Percentiles rank a stretch among this genome's conserved stretches.
phyloP scores from a whole-genome alignment of 2,797 vertebrate species.

The Parauchenoglanis ngamensis region DNA sequence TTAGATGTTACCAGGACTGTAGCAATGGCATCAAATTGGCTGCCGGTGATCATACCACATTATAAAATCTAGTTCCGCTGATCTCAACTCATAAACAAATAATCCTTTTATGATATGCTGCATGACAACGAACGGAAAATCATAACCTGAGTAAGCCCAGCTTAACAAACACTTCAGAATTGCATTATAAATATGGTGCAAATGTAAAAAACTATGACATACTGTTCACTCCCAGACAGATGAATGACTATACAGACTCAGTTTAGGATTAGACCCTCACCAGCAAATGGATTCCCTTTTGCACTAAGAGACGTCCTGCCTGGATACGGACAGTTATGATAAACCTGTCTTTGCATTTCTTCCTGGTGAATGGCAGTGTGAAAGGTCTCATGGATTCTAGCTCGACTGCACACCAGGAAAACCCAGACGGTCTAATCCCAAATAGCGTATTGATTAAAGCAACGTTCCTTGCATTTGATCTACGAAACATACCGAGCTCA shows the following conservation, averaged over 20 bases:
- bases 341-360: slow-evolving; percentile 28
- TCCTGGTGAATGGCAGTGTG: neutral
- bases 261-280: neutral
- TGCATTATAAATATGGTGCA: neutral
- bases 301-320: neutral
- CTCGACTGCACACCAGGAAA: slow-evolving; percentile 30
- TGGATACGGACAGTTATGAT: slow-evolving; percentile 3
- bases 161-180: slow-evolving; percentile 6
- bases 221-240: neutral
- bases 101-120: neutral
- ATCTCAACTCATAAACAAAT: neutral
- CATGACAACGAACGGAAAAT: neutral
- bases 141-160: neutral
- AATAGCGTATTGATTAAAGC: slow-evolving; percentile 68
- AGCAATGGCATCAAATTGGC: neutral
- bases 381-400: slow-evolving; percentile 30
- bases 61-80: no score
- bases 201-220: neutral
- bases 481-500: slow-evolving; percentile 52
- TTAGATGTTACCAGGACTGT: neutral
- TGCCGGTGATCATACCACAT: neutral
- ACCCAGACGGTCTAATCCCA: slow-evolving; percentile 61
- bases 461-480: slow-evolving; percentile 58
- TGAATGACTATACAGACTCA: neutral
- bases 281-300: neutral